Percentiles rank a stretch among this genome's conserved stretches.
phyloP scores from a whole-genome alignment of 2,113 vertebrate genomes.

The Pygoscelis adeliae region DNA sequence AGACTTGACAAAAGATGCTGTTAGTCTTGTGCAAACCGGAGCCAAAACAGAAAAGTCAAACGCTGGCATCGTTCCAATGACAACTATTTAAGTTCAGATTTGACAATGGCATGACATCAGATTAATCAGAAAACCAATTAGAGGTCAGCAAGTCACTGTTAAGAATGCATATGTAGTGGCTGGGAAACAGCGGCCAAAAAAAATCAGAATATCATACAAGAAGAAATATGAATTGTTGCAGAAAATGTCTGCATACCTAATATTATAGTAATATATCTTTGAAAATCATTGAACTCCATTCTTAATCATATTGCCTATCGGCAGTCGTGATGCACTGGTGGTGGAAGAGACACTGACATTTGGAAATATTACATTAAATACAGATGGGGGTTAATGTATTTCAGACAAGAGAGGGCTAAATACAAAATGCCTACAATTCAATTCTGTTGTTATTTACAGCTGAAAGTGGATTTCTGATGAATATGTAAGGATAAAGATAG shows the following conservation, averaged over 20 bases:
- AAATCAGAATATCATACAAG: not conserved
- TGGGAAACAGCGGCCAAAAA: not conserved
- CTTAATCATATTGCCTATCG: not conserved
- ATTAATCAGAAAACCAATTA: not conserved
- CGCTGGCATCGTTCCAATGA: not conserved
- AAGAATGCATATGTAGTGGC: not conserved
- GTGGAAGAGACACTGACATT: not conserved
- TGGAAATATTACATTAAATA: not conserved
- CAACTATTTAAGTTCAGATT: not conserved
- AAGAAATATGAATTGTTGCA: not conserved
- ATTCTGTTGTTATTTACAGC: not conserved
- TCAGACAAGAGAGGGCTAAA: not conserved
- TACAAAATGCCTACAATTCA: not conserved
- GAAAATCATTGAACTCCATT: not conserved
- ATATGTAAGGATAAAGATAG: not conserved
- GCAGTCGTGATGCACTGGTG: not conserved
- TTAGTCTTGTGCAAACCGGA: not conserved
- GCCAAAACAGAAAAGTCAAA: not conserved
- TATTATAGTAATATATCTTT: not conserved
- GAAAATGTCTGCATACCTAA: not conserved
- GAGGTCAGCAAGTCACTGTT: not conserved
- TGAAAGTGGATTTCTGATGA: not conserved
- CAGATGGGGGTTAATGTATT: not conserved
- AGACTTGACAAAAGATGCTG: not conserved
- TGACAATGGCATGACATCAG: not conserved